Percentiles rank a stretch among this genome's conserved stretches.
These are phyloP conservation scores for Panthera tigris DNA, from an alignment of 2,113 vertebrate species.

Conservation along the genomic window DNA sequence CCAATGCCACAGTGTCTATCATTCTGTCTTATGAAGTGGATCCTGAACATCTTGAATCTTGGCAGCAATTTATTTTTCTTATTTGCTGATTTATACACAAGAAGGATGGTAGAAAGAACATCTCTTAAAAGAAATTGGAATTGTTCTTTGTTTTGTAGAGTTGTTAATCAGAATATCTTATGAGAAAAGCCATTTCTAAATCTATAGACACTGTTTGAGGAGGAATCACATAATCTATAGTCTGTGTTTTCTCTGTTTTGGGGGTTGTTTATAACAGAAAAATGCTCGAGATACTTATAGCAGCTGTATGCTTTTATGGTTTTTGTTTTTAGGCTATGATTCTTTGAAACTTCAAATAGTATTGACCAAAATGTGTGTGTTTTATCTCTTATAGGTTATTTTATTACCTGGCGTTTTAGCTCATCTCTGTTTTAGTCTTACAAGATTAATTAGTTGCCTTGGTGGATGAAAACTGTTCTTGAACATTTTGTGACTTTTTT, in stretches of 20 bases:
- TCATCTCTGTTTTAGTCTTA: slow-evolving; percentile 54
- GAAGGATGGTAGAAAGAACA: neutral
- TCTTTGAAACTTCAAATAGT: slow-evolving; percentile 67
- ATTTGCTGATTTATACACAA: slow-evolving; percentile 36
- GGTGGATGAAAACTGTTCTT: slow-evolving; percentile 49
- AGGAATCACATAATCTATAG: slow-evolving; percentile 54
- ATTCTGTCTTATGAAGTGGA: neutral
- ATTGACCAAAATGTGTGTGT: slow-evolving; percentile 53
- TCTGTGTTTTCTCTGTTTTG: slow-evolving; percentile 1
- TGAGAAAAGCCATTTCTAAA: slow-evolving; percentile 43
- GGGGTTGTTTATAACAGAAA: slow-evolving; percentile 40
- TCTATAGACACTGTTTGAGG: neutral
- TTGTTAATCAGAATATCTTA: slow-evolving; percentile 44
- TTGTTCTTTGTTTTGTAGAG: slow-evolving; percentile 46
- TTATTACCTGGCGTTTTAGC: slow-evolving; percentile 47
- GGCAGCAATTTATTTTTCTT: slow-evolving; percentile 18
- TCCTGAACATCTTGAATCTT: neutral
- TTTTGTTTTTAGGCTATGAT: slow-evolving; percentile 66
- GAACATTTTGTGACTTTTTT: slow-evolving; percentile 74
- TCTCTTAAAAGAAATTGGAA: slow-evolving; percentile 9
- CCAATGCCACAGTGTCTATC: neutral
- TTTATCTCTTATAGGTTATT: slow-evolving; percentile 57
- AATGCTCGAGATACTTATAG: neutral
- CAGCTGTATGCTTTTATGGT: neutral
- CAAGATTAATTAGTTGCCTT: slow-evolving; percentile 70